Conservation (phyloP, 2,888 invertebrate species). For the Tachina fera region DNA sequence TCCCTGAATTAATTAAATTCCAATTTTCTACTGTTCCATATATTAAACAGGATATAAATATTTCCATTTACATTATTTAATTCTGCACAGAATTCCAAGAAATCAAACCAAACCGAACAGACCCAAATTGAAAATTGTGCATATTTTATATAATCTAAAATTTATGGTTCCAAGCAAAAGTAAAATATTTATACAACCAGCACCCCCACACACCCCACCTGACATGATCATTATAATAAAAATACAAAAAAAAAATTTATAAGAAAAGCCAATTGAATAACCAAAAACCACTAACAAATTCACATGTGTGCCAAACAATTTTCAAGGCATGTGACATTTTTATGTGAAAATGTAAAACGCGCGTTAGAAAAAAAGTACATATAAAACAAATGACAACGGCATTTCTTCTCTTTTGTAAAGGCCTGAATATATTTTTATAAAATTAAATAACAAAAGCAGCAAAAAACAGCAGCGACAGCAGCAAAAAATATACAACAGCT, state of each 20-base stretch:
- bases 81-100: slow-evolving; percentile 24
- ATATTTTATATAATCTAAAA: slow-evolving; percentile 57
- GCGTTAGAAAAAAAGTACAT: slow-evolving; percentile 17
- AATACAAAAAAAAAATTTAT: background rate
- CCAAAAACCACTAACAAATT: slow-evolving; percentile 46
- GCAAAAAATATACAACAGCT: slow-evolving; percentile 9
- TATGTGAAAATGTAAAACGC: slow-evolving; percentile 69
- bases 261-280: slow-evolving; percentile 15
- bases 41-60: background rate
- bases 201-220: slow-evolving; percentile 24
- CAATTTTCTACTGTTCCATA: slow-evolving; percentile 15
- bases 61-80: slow-evolving; percentile 9
- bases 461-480: slow-evolving; percentile 7
- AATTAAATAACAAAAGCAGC: slow-evolving; percentile 54
- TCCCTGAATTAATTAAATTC: background rate
- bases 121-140: slow-evolving; percentile 48
- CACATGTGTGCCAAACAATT: slow-evolving; percentile 68
- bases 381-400: slow-evolving; percentile 37
- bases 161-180: slow-evolving; percentile 43
- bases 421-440: slow-evolving; percentile 36
- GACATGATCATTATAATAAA: background rate
- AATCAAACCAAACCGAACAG: slow-evolving; percentile 19
- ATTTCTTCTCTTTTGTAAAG: slow-evolving; percentile 56
- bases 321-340: slow-evolving; percentile 72
- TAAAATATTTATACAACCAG: slow-evolving; percentile 27